Evolutionary conservation across 2,888 invertebrate species (phyloP), one percentile per base, ranked within the genome.

Genomic region (Omphaloscelis lunosa): DNA sequence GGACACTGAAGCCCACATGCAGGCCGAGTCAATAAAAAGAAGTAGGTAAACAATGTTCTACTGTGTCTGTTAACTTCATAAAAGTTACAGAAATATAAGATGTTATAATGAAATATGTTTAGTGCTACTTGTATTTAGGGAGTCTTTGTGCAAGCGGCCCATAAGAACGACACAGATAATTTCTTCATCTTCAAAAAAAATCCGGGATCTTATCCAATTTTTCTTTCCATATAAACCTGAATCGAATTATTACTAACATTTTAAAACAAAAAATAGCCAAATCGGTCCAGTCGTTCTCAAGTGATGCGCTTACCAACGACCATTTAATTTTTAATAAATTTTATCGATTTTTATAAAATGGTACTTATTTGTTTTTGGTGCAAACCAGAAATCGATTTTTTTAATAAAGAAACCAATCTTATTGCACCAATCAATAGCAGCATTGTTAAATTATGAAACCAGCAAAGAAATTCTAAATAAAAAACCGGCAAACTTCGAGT

Each of bases 21-120:
- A 76, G n/a, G 53, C 45, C 6, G 51, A 51, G 51, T 77, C 75
- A 75, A 75, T 75, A 75, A 75, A 75, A 63, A 48, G 4, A 29
- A 66, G 29, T 48, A 66, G 23, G 12, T 15, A 27, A 29, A 45
- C 6, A 45, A 41, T 69, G 20, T 27, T 27, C 12, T 20, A 48
- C 66, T 20, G 39, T 15, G 39, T 39, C 39, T 69, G 34, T 34
- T 34, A 34, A 34, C 34, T 56, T 56, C 7, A 41, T 29, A 71
- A 9, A n/a, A 41, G 23, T 71, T 41, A 53, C 39, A 72, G 27
- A 41, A 51, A 39, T 72, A 5, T 66, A 45, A 20, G 45, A 8
- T 17, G 27, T 66, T 51, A 34, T n/a, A n/a, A n/a, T n/a, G 15
- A 27, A 34, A 5, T 34, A 34, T 34, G 34, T 34, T 34, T 15